These are phyloP conservation scores for Microplitis deprimator DNA, from an alignment of 2,888 invertebrate species.

Conservation along the genomic window DNA sequence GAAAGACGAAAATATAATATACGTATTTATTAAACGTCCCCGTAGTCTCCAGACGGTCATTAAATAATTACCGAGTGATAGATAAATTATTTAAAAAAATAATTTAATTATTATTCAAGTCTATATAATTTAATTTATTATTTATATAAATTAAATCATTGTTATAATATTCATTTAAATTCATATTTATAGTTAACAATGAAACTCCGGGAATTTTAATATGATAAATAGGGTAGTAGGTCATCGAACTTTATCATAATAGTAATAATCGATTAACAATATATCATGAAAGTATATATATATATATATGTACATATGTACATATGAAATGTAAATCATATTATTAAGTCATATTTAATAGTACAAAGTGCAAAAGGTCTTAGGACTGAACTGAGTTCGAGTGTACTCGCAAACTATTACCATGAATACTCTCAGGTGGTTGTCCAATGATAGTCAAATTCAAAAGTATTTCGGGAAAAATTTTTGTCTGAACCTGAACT, in stretches of 20 bases:
- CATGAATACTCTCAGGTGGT: too few species aligned
- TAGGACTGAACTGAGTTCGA: not conserved
- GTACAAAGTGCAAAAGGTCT: conserved; percentile 15
- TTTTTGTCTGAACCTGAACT: too few species aligned
- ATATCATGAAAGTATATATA: conserved; percentile 13
- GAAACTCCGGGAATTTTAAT: not conserved
- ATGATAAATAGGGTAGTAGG: conserved; percentile 7
- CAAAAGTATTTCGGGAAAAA: too few species aligned
- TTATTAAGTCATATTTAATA: not conserved
- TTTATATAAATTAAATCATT: conserved; percentile 3
- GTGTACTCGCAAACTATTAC: not conserved
- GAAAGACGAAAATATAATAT: not conserved
- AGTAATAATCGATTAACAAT: not conserved
- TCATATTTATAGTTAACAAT: conserved; percentile 11
- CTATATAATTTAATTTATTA: not conserved
- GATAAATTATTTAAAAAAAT: conserved; percentile 5
- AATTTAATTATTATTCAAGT: not conserved
- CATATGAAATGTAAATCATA: not conserved
- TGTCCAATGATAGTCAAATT: too few species aligned
- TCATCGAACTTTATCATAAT: conserved; percentile 12
- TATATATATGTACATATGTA: not conserved
- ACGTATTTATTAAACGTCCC: not conserved
- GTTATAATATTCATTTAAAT: conserved; percentile 2
- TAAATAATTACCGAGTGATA: not conserved
- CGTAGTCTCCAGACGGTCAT: not conserved